Conservation (phyloP, 2,797 vertebrate genomes). For the Rhinophrynus dorsalis region DNA sequence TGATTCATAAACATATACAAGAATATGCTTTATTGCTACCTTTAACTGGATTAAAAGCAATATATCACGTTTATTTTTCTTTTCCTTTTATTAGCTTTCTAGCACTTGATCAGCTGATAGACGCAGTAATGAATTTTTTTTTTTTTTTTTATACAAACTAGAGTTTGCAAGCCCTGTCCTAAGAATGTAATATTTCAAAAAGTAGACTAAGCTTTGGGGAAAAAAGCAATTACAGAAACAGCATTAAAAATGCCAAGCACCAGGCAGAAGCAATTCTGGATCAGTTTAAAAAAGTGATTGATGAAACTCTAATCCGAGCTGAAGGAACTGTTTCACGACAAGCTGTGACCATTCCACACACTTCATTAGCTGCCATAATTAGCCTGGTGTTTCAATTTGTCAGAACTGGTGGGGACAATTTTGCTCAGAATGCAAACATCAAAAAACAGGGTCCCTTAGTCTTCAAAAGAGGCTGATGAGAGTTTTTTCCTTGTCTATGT, state of each 20-base stretch:
- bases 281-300: conserved; percentile 91
- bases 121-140: conserved; percentile 66
- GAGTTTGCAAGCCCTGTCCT: conserved; percentile 68
- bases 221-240: conserved; percentile 82
- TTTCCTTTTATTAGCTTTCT: conserved; percentile 69
- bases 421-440: conserved; percentile 84
- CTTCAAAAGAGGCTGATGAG: conserved; percentile 86
- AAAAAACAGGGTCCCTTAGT: conserved; percentile 83
- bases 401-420: conserved; percentile 89
- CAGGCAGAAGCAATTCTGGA: conserved; percentile 77
- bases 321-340: conserved; percentile 86
- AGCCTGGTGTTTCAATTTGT: conserved; percentile 92
- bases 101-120: conserved; percentile 68
- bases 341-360: conserved; percentile 93
- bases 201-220: conserved; percentile 73
- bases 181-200: conserved; percentile 78
- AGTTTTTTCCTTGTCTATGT: conserved; percentile 78
- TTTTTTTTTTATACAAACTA: conserved; percentile 65
- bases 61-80: conserved; percentile 67
- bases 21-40: conserved; percentile 65
- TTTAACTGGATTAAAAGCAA: conserved; percentile 67
- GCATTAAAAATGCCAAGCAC: conserved; percentile 81
- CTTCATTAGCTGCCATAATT: conserved; percentile 98
- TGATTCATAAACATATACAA: conserved; percentile 63
- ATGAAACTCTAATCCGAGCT: conserved; percentile 90